phyloP scores from a whole-genome alignment of 2,113 vertebrate genomes.

The Suricata suricatta region DNA sequence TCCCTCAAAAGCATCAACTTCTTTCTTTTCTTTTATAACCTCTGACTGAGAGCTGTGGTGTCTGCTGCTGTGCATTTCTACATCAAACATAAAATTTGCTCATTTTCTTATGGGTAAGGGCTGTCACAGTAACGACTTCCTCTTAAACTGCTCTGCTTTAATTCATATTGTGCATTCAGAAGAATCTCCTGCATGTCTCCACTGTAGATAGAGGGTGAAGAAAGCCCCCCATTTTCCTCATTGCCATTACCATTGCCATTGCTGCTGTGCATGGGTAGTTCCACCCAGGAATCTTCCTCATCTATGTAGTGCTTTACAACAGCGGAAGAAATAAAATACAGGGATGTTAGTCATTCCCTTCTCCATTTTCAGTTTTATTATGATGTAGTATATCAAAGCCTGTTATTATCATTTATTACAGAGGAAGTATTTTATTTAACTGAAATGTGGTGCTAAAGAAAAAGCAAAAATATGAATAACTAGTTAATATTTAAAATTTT shows the following conservation, averaged over 20 bases:
- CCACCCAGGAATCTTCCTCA: slow-evolving; percentile 94
- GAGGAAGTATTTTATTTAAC: not conserved
- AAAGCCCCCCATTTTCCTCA: slow-evolving; percentile 88
- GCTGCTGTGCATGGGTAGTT: slow-evolving; percentile 93
- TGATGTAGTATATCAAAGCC: not conserved
- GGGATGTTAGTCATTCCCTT: not conserved
- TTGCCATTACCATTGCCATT: slow-evolving; percentile 87
- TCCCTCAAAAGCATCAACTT: slow-evolving; percentile 92
- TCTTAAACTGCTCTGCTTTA: slow-evolving; percentile 92
- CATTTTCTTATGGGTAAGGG: slow-evolving; percentile 93
- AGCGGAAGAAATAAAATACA: not conserved
- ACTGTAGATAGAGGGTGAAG: slow-evolving; percentile 97
- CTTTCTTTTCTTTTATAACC: slow-evolving; percentile 89
- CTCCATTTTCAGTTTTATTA: not conserved
- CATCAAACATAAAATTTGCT: slow-evolving; percentile 94
- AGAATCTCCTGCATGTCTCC: slow-evolving; percentile 99
- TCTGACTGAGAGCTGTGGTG: slow-evolving; percentile 91
- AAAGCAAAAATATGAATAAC: not conserved
- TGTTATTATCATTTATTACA: not conserved
- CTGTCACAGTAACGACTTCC: slow-evolving; percentile 93
- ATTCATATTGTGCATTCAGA: slow-evolving; percentile 94
- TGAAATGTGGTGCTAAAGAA: not conserved
- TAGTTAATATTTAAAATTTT: not conserved
- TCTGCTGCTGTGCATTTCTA: slow-evolving; percentile 93
- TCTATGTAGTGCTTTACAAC: not conserved